Conservation (phyloP, 2,888 invertebrate species). For the Invenusta paracnida region DNA sequence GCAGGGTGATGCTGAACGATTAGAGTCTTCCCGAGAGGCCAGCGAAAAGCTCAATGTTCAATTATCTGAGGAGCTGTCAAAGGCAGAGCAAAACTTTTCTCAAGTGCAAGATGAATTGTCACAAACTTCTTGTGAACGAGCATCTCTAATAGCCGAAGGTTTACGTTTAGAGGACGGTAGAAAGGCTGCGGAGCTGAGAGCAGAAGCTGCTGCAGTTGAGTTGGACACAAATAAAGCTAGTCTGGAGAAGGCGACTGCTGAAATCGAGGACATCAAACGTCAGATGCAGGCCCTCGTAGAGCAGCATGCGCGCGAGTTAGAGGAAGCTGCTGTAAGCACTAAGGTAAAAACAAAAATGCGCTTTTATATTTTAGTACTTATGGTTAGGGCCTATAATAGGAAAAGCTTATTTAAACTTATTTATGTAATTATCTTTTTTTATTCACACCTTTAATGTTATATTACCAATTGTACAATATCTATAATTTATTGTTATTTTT, state of each 20-base stretch:
- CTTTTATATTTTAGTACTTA: no score
- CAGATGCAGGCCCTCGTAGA: background rate
- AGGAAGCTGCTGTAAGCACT: background rate
- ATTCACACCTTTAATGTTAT: no score
- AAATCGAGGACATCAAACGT: background rate
- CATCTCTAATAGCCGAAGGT: background rate
- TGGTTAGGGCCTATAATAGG: no score
- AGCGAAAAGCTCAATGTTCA: background rate
- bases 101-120: background rate
- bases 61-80: background rate
- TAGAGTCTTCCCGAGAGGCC: background rate
- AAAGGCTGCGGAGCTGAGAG: background rate
- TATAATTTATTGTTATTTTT: no score
- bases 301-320: background rate
- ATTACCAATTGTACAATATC: no score
- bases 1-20: background rate
- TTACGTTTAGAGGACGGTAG: background rate
- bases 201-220: background rate
- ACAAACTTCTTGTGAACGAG: background rate
- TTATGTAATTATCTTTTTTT: no score
- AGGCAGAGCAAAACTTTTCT: background rate
- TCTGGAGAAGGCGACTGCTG: background rate
- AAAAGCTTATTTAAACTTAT: no score
- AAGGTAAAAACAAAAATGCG: no score
- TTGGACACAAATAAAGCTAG: background rate